These are phyloP conservation scores for Cerastis rubricosa DNA, from an alignment of 2,888 invertebrate genomes.

Conservation along the genomic window DNA sequence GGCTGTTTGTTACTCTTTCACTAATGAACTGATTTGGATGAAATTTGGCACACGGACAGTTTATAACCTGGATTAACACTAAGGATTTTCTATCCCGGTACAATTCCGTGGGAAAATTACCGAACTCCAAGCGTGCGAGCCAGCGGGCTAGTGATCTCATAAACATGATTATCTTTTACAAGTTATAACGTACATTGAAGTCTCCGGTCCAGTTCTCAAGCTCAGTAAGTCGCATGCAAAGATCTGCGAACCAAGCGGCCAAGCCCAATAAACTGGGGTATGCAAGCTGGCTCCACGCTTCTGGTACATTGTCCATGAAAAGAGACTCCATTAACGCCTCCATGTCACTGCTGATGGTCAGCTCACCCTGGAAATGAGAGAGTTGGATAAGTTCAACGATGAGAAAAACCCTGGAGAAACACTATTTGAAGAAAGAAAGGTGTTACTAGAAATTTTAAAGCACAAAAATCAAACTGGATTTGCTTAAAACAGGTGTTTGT, in stretches of 20 bases:
- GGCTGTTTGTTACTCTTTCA: no score
- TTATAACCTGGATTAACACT: no score
- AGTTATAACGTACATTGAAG: slow-evolving; percentile 91
- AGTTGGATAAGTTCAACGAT: background rate
- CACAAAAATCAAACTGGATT: no score
- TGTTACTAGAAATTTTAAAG: no score
- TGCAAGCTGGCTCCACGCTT: slow-evolving; percentile 95
- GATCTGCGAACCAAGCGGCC: slow-evolving; percentile 96
- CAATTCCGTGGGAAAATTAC: no score
- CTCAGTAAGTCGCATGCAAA: slow-evolving; percentile 94
- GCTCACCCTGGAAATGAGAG: slow-evolving; percentile 92
- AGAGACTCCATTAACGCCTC: slow-evolving; percentile 95
- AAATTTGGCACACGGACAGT: no score
- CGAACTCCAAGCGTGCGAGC: no score
- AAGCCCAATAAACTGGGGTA: slow-evolving; percentile 97
- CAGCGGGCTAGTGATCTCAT: no score
- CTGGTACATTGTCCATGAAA: slow-evolving; percentile 97
- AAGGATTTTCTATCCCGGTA: no score
- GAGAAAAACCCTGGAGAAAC: background rate
- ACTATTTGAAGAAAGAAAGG: no score
- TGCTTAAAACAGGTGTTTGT: no score
- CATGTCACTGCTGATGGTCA: slow-evolving; percentile 98
- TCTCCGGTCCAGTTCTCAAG: slow-evolving; percentile 97
- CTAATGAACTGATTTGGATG: no score
- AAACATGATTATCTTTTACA: background rate